phyloP scores from a whole-genome alignment of 53 echinoderm and acorn worm genomes.

The Apostichopus leukothele region DNA sequence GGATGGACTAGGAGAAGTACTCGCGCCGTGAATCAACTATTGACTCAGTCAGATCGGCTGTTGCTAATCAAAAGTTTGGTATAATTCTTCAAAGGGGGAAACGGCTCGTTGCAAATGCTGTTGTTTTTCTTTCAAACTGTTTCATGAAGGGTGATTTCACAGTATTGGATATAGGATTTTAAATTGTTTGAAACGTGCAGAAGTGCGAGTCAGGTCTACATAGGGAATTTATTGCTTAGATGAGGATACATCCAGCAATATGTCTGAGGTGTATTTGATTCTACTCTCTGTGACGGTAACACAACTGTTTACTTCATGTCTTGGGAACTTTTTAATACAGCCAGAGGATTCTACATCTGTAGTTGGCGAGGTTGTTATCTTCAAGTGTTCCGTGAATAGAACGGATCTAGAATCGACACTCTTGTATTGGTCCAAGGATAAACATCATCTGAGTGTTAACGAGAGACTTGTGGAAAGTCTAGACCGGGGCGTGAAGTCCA shows the following conservation, averaged over 20 bases:
- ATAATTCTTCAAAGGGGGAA: neutral
- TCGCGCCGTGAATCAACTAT: neutral
- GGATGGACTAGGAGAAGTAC: neutral
- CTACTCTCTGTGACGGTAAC: neutral
- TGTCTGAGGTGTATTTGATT: neutral
- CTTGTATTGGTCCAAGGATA: constrained; percentile 77
- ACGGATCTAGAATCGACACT: constrained; percentile 2
- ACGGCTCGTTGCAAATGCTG: neutral
- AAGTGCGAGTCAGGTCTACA: neutral
- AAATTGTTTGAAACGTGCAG: neutral
- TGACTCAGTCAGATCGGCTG: neutral
- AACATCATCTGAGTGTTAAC: constrained; percentile 68
- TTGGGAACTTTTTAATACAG: constrained; percentile 52
- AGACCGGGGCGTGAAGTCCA: constrained; percentile 53
- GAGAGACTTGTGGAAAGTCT: constrained; percentile 53
- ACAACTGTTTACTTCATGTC: neutral
- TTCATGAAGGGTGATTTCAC: too few species aligned
- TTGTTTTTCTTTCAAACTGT: neutral
- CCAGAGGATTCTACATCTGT: constrained; percentile 58
- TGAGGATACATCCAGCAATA: neutral
- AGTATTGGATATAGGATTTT: too few species aligned
- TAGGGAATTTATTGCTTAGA: neutral
- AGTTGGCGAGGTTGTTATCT: constrained; percentile 59
- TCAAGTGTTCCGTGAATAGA: constrained; percentile 50
- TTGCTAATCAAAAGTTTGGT: constrained; percentile 10